Percentiles rank a stretch among this genome's conserved stretches.
These are phyloP conservation scores for Platichthys flesus DNA, from an alignment of 2,113 vertebrate genomes.

Conservation along the genomic window DNA sequence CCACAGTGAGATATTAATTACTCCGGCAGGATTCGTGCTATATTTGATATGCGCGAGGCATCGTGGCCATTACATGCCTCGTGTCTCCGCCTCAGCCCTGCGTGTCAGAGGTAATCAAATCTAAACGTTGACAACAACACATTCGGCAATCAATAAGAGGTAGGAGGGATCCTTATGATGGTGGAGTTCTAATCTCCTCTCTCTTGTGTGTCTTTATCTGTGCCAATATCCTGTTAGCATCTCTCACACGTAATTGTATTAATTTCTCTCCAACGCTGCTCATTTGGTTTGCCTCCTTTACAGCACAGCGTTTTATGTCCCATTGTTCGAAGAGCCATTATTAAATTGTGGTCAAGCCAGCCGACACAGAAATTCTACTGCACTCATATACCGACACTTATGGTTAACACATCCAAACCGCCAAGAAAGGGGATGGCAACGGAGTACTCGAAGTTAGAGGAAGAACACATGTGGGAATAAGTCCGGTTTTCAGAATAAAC, in stretches of 20 bases:
- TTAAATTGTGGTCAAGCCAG: too few species aligned
- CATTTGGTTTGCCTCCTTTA: slow-evolving; percentile 61
- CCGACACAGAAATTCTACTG: too few species aligned
- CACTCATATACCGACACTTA: too few species aligned
- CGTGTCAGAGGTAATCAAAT: slow-evolving; percentile 85
- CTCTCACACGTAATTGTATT: slow-evolving; percentile 49
- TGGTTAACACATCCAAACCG: too few species aligned
- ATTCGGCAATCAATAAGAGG: slow-evolving; percentile 78
- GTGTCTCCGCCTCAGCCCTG: slow-evolving; percentile 78
- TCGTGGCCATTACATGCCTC: slow-evolving; percentile 74
- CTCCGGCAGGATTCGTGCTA: slow-evolving; percentile 72
- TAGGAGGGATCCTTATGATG: slow-evolving; percentile 72
- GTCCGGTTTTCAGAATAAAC: too few species aligned
- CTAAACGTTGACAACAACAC: slow-evolving; percentile 85
- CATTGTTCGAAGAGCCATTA: slow-evolving; percentile 59
- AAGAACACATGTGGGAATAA: too few species aligned
- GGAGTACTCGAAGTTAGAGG: too few species aligned
- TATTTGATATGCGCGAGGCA: slow-evolving; percentile 81
- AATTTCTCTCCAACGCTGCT: slow-evolving; percentile 46
- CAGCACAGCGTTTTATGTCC: slow-evolving; percentile 51
- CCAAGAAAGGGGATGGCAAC: too few species aligned
- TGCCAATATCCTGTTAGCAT: slow-evolving; percentile 70
- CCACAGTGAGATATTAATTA: slow-evolving; percentile 81
- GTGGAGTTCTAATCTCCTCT: slow-evolving; percentile 76
- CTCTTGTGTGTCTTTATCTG: slow-evolving; percentile 63